Base-by-base conservation (phyloP, 92 coral and sea anemone genomes). In the Desmophyllum pertusum region DNA sequence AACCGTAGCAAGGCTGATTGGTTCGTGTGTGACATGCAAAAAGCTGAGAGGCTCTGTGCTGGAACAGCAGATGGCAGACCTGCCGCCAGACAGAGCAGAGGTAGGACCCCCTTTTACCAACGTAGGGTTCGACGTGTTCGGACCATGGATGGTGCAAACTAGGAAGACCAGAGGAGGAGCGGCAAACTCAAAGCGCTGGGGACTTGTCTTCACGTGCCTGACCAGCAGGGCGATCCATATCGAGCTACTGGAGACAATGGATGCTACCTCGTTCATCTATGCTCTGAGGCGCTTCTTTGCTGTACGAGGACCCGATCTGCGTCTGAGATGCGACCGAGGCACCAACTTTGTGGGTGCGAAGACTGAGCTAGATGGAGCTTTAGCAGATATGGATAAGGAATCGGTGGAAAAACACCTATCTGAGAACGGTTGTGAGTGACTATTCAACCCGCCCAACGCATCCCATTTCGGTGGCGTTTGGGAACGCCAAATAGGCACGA, bases 161-260 rank as follows among this genome's bases (percentile, higher is more conserved):
- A 70, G 85, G 65, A 52, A 69, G 25, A 68, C 70, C 6, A 81
- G 85, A 50, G n/a, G n/a, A n/a, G 78, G 85, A 65, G 78, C 48
- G 15, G 85, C 78, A 2, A 81, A 81, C 65, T 33, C 40, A 0
- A 81, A 81, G 50, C 69, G 69, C 78, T 81, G 78, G 85, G 78
- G 77, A 7, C 62, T 80, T 7, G 59, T 67, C 10, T 65, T 80
- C 14, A 42, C 85, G 6, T 80, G 85, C 36, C 62, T 80, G 21
- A 45, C 65, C 21, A 78, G 83, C 46, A 78, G 83, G 39, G 83
- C 83, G 8, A 78, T 78, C 55, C 83, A 78, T 31, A 78, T 63
- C 55, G 83, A 64, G 51, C 70, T 62, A 2, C 5, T 78, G 23
- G 83, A 78, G 61, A 61, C 74, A 36, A 79, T 79, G 83, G 72